Evolutionary conservation across 2,797 vertebrate genomes (phyloP), one percentile per base, ranked within the genome.

Genomic region (Limnodromus scolopaceus): DNA sequence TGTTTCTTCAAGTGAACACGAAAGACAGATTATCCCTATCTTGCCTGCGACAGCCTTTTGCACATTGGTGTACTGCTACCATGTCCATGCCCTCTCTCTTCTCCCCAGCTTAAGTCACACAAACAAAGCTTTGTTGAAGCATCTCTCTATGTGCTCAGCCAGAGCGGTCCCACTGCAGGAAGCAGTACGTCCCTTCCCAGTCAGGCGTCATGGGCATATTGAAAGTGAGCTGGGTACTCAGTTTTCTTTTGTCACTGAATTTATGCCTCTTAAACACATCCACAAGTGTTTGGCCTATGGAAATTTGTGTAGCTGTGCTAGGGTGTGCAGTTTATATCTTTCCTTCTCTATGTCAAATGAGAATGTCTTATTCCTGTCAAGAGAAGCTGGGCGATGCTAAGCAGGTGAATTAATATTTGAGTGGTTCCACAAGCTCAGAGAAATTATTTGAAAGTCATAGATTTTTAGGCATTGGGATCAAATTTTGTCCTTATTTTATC

Each of bases 41-140:
- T 32, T 94, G 22, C 49, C 58, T 84, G 64, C 48, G 64, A 7
- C 25, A 64, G 39, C 34, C 11, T 87, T 92, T 83, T 85, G 53
- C 12, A 30, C 3, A 0, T 32, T 61, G 5, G 3, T 0, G 0
- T 39, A 5, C 14, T 76, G 19, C 49, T 55, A 13, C 36, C n/a
- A 9, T 27, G 39, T 11, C 68, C 16, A 0, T 53, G 53, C 17
- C 16, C 15, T 28, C 23, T 75, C 28, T 74, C 3, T 28, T 38
- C 22, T 83, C 45, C 28, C 9, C 20, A 1, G 22, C 39, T 61
- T 23, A 24, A 14, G 17, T 32, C 46, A 66, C 22, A 10, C 25
- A 57, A 23, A 25, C 0, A 0, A 63, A 80, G 48, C 32, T 39
- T 82, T 87, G 20, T 16, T 68, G 48, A 77, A 70, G 32, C 7